Conservation (phyloP, 2,797 vertebrate species). For the Tragelaphus eurycerus region DNA sequence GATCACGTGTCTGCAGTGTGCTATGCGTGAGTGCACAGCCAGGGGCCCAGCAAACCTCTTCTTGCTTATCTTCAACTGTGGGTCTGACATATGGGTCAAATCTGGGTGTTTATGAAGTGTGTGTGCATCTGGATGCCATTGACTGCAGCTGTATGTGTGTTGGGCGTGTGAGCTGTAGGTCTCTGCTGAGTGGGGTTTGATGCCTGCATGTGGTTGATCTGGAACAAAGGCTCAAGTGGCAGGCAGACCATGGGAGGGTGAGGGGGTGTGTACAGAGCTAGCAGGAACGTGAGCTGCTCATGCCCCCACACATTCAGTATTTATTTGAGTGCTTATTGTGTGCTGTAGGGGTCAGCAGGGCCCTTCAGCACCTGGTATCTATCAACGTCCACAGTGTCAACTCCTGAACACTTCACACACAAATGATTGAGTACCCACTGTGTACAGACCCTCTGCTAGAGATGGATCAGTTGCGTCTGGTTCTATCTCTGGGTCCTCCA, state of each 20-base stretch:
- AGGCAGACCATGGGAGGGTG: background rate
- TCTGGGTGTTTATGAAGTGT: slow-evolving; percentile 30
- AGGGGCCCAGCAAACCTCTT: background rate
- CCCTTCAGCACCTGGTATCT: background rate
- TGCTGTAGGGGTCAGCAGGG: background rate
- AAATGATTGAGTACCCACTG: background rate
- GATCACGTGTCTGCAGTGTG: background rate
- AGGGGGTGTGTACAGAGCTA: background rate
- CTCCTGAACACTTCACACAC: background rate
- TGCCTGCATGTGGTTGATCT: background rate
- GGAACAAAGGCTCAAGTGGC: background rate
- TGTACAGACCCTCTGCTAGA: background rate
- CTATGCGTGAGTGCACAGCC: background rate
- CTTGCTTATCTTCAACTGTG: background rate
- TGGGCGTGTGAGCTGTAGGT: background rate
- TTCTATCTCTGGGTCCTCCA: background rate
- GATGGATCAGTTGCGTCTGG: background rate
- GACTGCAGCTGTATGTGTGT: background rate
- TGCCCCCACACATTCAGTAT: background rate
- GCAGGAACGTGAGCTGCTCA: background rate
- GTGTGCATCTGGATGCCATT: slow-evolving; percentile 24
- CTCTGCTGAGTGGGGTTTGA: background rate
- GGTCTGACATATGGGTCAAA: slow-evolving; percentile 41
- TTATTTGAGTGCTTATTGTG: background rate
- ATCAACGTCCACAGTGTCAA: background rate